These are phyloP conservation scores for Macroramphosus scolopax DNA, from an alignment of 2,797 vertebrate species.

Conservation along the genomic window DNA sequence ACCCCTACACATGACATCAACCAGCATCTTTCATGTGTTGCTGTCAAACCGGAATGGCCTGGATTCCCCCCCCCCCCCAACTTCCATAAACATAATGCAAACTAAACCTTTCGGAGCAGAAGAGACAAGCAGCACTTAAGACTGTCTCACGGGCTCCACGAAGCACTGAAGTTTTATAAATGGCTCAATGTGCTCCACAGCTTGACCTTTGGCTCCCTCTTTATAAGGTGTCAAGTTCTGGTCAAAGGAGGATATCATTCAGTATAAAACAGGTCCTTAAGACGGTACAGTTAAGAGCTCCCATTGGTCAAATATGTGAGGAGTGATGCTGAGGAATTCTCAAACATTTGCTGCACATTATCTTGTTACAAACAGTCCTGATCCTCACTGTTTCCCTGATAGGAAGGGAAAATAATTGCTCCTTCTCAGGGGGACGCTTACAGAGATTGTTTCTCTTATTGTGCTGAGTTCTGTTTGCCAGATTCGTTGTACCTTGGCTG, in stretches of 20 bases:
- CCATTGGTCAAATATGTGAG: slow-evolving; percentile 54
- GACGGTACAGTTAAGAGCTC: slow-evolving; percentile 32
- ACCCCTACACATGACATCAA: slow-evolving; percentile 36
- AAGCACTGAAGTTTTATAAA: slow-evolving; percentile 44
- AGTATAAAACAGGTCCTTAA: slow-evolving; percentile 38
- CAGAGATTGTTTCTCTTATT: slow-evolving; percentile 44
- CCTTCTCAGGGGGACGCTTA: slow-evolving; percentile 28
- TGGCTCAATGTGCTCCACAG: slow-evolving; percentile 38
- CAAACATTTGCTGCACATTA: slow-evolving; percentile 67
- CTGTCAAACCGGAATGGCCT: slow-evolving; percentile 21
- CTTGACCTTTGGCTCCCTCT: slow-evolving; percentile 54
- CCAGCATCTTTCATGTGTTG: slow-evolving; percentile 36
- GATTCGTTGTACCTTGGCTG: slow-evolving; percentile 26
- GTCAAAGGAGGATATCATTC: slow-evolving; percentile 54
- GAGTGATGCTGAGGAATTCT: slow-evolving; percentile 57
- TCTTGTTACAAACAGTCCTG: slow-evolving; percentile 61
- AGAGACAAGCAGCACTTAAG: slow-evolving; percentile 43
- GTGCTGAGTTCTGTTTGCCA: slow-evolving; percentile 25
- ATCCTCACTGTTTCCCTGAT: slow-evolving; percentile 51
- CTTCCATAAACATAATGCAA: slow-evolving; percentile 47
- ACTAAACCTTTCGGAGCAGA: slow-evolving; percentile 26
- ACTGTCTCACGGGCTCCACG: slow-evolving; percentile 43
- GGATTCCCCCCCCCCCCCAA: slow-evolving; percentile 12
- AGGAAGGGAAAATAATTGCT: slow-evolving; percentile 49
- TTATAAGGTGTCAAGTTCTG: slow-evolving; percentile 46